Base-by-base conservation (phyloP, 1,140 invertebrate species). In the Lordiphosa mommai region DNA sequence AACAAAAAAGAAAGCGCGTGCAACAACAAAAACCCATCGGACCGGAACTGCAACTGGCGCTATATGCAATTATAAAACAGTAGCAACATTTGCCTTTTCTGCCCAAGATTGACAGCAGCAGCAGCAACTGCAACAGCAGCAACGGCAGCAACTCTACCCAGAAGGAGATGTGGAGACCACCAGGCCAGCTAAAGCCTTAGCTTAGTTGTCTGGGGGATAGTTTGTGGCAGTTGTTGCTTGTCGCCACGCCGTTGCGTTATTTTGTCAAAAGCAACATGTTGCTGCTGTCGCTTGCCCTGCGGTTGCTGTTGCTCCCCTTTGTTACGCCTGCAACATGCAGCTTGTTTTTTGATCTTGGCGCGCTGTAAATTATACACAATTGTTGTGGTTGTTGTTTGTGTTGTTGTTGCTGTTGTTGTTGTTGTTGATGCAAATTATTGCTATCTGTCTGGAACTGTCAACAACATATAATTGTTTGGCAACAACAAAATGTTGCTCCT, bases 51-150 rank as follows among this genome's bases (percentile, higher is more conserved):
- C 77, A 71, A 84, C 76, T 84, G 76, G 77, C 77, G 76, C 76
- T 84, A 84, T 82, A 82, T 76, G 76, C 77, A 84, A 82, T 82
- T 82, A 82, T 82, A 76, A 63, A 74, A 74, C 76, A 82, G 76
- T 80, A 82, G 76, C 76, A 64, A 61, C 71, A 82, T 80, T 80
- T 80, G 71, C 76, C 76, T 84, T 66, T 69, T 53, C 23, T 27
- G 69, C 68, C 73, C 60, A 74, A 84, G 76, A 80, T 80, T 80
- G 76, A 80, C 76, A 80, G 76, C 76, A 59, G 59, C 59, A 51
- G 55, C 65, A 51, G 51, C 60, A 44, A 41, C 61, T 72, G 56
- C 59, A 27, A 23, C 40, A n/a, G n/a, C 76, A 80, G 76, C 76
- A 59, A 59, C 59, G 47, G 55, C 65, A 51, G 51, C 60, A 44